phyloP scores from a whole-genome alignment of 2,113 vertebrate species.

The Upupa epops region DNA sequence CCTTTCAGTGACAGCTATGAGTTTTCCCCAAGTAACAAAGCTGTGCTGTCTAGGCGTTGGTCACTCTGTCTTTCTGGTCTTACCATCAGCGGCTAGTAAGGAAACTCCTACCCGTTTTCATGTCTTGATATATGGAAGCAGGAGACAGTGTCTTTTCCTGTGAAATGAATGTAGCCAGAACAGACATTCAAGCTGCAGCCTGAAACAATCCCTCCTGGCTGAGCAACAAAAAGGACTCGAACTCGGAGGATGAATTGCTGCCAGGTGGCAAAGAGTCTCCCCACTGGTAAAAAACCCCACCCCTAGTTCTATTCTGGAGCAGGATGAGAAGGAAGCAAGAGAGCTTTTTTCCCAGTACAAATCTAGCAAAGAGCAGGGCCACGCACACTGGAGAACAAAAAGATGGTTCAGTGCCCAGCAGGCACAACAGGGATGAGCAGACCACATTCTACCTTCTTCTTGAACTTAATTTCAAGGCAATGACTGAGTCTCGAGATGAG shows the following conservation, averaged over 20 bases:
- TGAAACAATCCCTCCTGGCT: not conserved
- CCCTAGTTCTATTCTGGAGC: not conserved
- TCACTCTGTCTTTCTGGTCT: not conserved
- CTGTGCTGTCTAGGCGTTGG: not conserved
- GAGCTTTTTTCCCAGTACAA: not conserved
- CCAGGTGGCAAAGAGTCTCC: not conserved
- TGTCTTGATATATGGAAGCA: not conserved
- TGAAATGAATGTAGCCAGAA: not conserved
- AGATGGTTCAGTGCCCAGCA: not conserved
- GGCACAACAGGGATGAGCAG: not conserved
- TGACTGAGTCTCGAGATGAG: not conserved
- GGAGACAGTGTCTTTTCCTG: not conserved
- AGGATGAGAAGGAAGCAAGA: not conserved
- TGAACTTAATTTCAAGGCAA: not conserved
- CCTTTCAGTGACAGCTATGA: not conserved
- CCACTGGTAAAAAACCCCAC: not conserved
- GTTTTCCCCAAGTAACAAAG: not conserved
- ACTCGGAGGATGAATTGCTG: not conserved
- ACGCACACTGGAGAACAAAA: not conserved
- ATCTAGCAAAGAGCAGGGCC: not conserved
- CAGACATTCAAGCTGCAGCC: not conserved
- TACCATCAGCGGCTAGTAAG: not conserved
- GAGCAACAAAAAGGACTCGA: not conserved
- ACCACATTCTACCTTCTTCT: not conserved
- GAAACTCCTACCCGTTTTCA: not conserved